A percentile compares a stretch with the other conserved stretches of the same genome.
These are phyloP conservation scores for Pachydiplax longipennis DNA, from an alignment of 2,888 invertebrate species.

Conservation along the genomic window DNA sequence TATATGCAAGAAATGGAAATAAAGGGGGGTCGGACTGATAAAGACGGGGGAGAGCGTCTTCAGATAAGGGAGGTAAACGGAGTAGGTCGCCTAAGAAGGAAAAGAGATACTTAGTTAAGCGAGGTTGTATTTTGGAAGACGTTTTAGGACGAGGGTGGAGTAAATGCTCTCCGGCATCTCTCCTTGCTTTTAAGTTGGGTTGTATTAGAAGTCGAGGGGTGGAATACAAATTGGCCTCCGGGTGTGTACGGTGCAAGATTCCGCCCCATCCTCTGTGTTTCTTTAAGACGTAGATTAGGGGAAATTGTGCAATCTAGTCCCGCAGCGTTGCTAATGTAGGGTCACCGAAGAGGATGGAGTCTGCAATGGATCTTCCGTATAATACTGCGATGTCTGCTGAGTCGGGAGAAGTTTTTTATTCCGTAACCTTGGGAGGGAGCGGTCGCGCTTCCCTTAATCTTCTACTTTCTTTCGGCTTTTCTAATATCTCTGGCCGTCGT, in stretches of 20 bases:
- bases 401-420: neutral
- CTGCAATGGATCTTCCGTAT: neutral
- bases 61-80: too few relatives aligned
- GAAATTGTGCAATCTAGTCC: neutral
- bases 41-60: neutral
- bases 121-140: neutral
- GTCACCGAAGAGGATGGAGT: neutral
- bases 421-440: neutral
- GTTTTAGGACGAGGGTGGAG: neutral
- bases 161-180: neutral
- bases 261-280: neutral
- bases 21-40: neutral
- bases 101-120: neutral
- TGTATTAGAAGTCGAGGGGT: constrained; percentile 31
- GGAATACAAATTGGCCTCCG: constrained; percentile 31
- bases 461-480: constrained; percentile 11
- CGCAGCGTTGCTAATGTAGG: neutral
- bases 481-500: neutral
- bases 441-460: neutral
- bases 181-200: constrained; percentile 12
- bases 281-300: neutral
- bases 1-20: neutral
- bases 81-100: neutral
- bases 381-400: neutral
- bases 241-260: neutral